Base-by-base conservation (phyloP, 2,113 vertebrate species). In the Hepsetus odoe region DNA sequence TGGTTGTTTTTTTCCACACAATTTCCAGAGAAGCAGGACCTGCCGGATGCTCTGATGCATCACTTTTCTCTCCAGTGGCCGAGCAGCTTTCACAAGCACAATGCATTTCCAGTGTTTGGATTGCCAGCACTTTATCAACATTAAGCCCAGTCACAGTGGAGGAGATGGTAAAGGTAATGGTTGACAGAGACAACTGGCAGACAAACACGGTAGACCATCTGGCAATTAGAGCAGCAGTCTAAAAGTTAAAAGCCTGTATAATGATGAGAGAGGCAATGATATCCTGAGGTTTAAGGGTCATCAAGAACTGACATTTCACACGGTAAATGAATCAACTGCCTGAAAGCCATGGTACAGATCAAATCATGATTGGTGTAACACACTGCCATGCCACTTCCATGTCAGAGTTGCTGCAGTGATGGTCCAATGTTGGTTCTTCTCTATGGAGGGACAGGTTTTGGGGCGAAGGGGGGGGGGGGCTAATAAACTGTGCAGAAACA, bases 61-160 rank as follows among this genome's bases (percentile, higher is more conserved):
- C 16, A 2, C 24, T 73, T 77, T 26, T 28, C 62, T 74, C 55
- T 68, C 33, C 62, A 22, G 13, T 73, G 72, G 11, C 44, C 26
- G 55, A 73, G 49, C 42, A 56, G 53, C 14, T 69, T 74, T 49
- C 26, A 33, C 30, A 32, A 64, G 30, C 38, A 10, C n/a, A 62
- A 7, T 46, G n/a, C 74, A 67, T 26, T 68, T 20, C 38, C 5
- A 66, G 24, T 53, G 55, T 46, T 74, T 62, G 16, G 40, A 69
- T 82, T 74, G 70, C 70, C 12, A 42, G 44, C 33, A 32, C 55
- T 67, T 82, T 51, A 77, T 81, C 22, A 49, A 69, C 73, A 76
- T 40, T 58, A 49, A 76, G 46, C 49, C 46, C 5, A 20, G 49
- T 2, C 33, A 46, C 61, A 24, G 42, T n/a, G 61, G 42, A 44